Evolutionary conservation across 2,888 invertebrate species (phyloP).

Genomic region (Ectropis crepuscularia): DNA sequence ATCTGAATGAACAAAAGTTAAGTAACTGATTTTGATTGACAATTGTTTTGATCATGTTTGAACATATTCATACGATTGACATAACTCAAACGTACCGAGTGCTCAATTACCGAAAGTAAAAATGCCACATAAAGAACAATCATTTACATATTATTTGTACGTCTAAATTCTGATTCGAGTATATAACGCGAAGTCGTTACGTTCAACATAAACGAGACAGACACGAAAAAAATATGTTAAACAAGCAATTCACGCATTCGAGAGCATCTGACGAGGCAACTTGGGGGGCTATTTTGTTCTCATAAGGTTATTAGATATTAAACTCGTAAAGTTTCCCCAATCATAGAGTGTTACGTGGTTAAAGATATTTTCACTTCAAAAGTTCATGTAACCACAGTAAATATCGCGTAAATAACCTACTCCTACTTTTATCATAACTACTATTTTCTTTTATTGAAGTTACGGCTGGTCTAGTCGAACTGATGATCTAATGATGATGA

Average conservation of each 20-base stretch:
- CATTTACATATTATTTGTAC: conserved; percentile 32
- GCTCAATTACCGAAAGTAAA: conserved; percentile 11
- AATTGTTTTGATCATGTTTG: conserved; percentile 1
- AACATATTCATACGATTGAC: neutral
- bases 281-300: conserved; percentile 48
- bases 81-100: neutral
- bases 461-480: no score
- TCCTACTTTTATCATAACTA: no score
- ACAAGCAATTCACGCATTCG: conserved; percentile 77
- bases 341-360: no score
- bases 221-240: conserved; percentile 77
- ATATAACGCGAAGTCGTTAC: conserved; percentile 68
- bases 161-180: conserved; percentile 50
- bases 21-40: neutral
- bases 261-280: conserved; percentile 67
- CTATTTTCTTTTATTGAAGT: no score
- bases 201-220: conserved; percentile 55
- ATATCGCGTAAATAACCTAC: no score
- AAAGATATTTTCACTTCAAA: no score
- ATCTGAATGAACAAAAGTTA: neutral
- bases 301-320: no score
- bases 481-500: no score
- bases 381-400: no score
- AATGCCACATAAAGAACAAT: conserved; percentile 32
- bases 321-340: no score